These are phyloP conservation scores for Pangasius mekongensis DNA, from an alignment of 2,797 vertebrate species.

Conservation along the genomic window DNA sequence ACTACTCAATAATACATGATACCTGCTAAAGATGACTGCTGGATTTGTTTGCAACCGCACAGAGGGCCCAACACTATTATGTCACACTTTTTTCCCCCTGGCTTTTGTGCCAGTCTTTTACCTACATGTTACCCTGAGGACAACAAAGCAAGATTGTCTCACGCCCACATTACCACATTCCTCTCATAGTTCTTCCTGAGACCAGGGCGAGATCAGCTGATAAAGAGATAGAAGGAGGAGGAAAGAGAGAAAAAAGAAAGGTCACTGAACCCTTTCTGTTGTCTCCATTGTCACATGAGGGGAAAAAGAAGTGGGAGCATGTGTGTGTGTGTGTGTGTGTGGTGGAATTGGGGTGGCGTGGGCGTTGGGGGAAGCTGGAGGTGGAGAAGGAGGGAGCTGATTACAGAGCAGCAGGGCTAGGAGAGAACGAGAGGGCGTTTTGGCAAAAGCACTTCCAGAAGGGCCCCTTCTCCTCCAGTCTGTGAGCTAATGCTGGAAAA, in stretches of 20 bases:
- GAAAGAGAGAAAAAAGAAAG: conserved; percentile 47
- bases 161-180: conserved; percentile 87
- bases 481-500: conserved; percentile 60
- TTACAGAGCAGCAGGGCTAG: conserved; percentile 53
- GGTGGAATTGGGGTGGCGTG: conserved; percentile 49
- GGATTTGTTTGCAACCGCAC: not conserved
- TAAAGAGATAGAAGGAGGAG: conserved; percentile 50
- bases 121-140: conserved; percentile 44
- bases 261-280: conserved; percentile 81
- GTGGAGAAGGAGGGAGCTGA: conserved; percentile 53
- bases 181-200: conserved; percentile 77
- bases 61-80: not conserved
- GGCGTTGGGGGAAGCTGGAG: conserved; percentile 57
- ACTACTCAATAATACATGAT: conserved; percentile 5
- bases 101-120: conserved; percentile 13
- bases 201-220: conserved; percentile 87
- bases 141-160: conserved; percentile 78
- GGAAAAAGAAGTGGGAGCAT: conserved; percentile 27
- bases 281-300: conserved; percentile 52
- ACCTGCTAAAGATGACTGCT: not conserved
- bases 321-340: conserved; percentile 40
- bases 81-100: conserved; percentile 7
- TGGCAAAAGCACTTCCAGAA: conserved; percentile 57
- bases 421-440: conserved; percentile 45
- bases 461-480: conserved; percentile 46